Percentiles rank a stretch among this genome's conserved stretches.
Conservation (phyloP, 2,888 invertebrate genomes). For the Marasmarcha lunaedactyla region DNA sequence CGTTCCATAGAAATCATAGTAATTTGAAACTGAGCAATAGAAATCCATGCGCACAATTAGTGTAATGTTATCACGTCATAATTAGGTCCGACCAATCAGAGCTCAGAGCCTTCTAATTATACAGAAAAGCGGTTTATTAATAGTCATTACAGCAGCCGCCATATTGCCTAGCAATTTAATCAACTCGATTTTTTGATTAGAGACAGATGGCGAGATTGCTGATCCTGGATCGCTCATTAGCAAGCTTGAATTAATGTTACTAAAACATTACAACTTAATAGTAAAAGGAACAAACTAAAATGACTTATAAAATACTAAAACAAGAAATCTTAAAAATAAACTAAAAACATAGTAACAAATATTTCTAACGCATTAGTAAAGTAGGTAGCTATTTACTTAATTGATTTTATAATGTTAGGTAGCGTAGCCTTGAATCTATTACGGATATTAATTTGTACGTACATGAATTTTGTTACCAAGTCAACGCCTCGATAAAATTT, state of each 20-base stretch:
- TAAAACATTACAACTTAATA: too few species aligned
- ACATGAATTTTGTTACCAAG: too few species aligned
- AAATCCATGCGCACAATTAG: slow-evolving; percentile 45
- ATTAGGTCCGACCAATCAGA: slow-evolving; percentile 61
- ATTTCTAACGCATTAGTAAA: too few species aligned
- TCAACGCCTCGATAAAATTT: too few species aligned
- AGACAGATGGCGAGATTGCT: slow-evolving; percentile 63
- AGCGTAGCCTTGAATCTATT: too few species aligned
- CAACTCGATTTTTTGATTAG: slow-evolving; percentile 67
- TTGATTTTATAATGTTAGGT: too few species aligned
- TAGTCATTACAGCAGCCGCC: slow-evolving; percentile 68
- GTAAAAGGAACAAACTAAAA: too few species aligned
- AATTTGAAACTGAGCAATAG: slow-evolving; percentile 35
- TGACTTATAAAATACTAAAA: too few species aligned
- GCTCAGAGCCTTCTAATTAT: slow-evolving; percentile 56
- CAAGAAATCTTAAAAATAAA: too few species aligned
- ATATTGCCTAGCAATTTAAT: slow-evolving; percentile 67
- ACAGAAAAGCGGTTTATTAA: slow-evolving; percentile 68
- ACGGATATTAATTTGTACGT: too few species aligned
- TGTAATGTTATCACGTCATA: slow-evolving; percentile 64
- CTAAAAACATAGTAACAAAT: too few species aligned
- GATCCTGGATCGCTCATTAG: slow-evolving; percentile 45
- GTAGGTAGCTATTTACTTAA: too few species aligned
- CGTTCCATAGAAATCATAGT: not conserved
- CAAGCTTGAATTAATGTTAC: slow-evolving; percentile 24